These are phyloP conservation scores for Eumaeus atala DNA, from an alignment of 1,140 invertebrate species.

Conservation along the genomic window DNA sequence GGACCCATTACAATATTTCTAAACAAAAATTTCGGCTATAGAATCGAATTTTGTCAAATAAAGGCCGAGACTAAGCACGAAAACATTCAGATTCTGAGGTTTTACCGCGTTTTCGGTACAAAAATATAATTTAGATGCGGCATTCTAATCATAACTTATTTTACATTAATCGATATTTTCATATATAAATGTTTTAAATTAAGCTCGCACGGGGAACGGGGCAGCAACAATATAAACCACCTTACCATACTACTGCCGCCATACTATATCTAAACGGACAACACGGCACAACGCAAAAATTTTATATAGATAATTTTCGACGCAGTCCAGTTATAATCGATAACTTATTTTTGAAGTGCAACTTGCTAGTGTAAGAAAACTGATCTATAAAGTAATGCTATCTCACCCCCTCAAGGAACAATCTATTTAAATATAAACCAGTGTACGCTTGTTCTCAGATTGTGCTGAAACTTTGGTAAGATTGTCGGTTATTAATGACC, in stretches of 20 bases:
- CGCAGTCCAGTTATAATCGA: neutral
- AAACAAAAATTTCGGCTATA: neutral
- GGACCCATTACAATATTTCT: conserved; percentile 3
- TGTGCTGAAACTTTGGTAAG: too few relatives aligned
- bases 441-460: too few relatives aligned
- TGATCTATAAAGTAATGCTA: too few relatives aligned
- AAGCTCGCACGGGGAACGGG: neutral
- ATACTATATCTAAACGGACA: neutral
- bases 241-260: conserved; percentile 1
- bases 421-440: too few relatives aligned
- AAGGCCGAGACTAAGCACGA: neutral
- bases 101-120: conserved; percentile 3
- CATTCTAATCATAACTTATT: conserved; percentile 7
- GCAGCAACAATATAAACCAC: conserved; percentile 1
- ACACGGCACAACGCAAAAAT: neutral
- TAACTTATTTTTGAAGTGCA: neutral
- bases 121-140: conserved; percentile 9
- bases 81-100: neutral
- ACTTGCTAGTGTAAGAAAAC: neutral
- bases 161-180: conserved; percentile 6
- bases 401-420: too few relatives aligned
- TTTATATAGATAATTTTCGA: too few relatives aligned
- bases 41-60: neutral
- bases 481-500: too few relatives aligned
- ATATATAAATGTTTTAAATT: conserved; percentile 4